Percentiles rank a stretch among this genome's conserved stretches.
Evolutionary conservation across 2,888 invertebrate genomes (phyloP).

Genomic region (Teinopalpus imperialis): DNA sequence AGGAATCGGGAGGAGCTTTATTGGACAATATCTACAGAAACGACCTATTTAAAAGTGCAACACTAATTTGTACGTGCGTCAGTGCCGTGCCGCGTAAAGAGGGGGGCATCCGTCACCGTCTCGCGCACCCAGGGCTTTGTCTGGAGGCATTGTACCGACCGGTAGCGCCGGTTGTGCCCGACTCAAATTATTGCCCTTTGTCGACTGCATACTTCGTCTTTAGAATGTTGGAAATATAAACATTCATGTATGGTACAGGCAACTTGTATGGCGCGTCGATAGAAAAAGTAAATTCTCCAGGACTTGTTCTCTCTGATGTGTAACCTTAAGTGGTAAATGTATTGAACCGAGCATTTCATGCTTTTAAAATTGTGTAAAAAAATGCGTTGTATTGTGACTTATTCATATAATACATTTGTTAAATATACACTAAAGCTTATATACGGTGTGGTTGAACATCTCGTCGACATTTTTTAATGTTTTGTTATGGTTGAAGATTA

Average conservation of each 20-base stretch:
- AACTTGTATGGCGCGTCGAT: neutral
- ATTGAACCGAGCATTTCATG: too few species aligned
- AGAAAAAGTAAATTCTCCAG: neutral
- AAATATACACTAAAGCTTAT: too few species aligned
- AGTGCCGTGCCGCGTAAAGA: conserved; percentile 26
- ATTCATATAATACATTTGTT: too few species aligned
- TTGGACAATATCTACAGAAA: neutral
- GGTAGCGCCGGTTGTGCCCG: conserved; percentile 64
- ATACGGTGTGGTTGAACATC: too few species aligned
- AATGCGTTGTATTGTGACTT: too few species aligned
- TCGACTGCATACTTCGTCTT: conserved; percentile 24
- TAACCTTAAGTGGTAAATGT: neutral
- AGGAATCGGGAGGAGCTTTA: too few species aligned
- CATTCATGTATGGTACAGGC: conserved; percentile 38
- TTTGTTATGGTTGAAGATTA: too few species aligned
- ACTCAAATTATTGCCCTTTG: conserved; percentile 60
- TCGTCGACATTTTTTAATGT: too few species aligned
- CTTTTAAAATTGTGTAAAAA: too few species aligned
- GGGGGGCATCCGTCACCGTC: conserved; percentile 59
- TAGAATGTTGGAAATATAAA: conserved; percentile 34
- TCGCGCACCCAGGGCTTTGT: conserved; percentile 49
- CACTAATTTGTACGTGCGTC: neutral
- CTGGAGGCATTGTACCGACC: conserved; percentile 52
- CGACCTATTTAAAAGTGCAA: conserved; percentile 12
- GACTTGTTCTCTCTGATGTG: too few species aligned